These are phyloP conservation scores for Esox niger DNA, from an alignment of 2,113 vertebrate genomes.

Conservation along the genomic window DNA sequence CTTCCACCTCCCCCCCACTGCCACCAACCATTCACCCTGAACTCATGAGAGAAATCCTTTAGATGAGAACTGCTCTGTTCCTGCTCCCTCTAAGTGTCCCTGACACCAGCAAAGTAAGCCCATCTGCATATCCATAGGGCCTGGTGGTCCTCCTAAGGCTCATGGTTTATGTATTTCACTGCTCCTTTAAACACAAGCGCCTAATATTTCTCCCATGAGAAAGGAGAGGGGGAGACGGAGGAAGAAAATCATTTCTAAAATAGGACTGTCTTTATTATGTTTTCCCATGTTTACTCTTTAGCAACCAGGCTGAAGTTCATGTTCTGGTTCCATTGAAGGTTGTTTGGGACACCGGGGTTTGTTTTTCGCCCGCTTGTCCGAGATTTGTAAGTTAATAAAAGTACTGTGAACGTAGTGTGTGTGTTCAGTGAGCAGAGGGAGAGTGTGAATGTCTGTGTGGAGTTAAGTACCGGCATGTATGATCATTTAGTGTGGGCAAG, in stretches of 20 bases:
- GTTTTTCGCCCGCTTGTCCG: conserved; percentile 26
- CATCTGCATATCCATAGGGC: conserved; percentile 99
- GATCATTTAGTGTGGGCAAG: no score
- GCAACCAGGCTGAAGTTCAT: conserved; percentile 52
- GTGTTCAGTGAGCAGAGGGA: not conserved
- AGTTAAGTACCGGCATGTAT: not conserved
- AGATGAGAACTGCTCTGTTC: conserved; percentile 68
- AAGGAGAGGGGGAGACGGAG: conserved; percentile 29
- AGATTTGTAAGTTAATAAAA: not conserved
- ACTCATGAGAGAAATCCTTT: conserved; percentile 68
- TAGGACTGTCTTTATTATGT: conserved; percentile 62
- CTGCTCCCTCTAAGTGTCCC: conserved; percentile 76
- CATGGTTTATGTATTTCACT: conserved; percentile 99
- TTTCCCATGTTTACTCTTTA: conserved; percentile 49
- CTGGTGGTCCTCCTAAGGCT: conserved; percentile 88
- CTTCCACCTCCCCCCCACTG: not conserved
- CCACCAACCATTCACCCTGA: conserved; percentile 38
- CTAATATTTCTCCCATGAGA: conserved; percentile 74
- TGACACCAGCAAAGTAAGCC: conserved; percentile 95
- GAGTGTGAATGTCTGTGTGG: not conserved
- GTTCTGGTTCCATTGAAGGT: conserved; percentile 57
- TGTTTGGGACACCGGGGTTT: conserved; percentile 52
- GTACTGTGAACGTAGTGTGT: not conserved
- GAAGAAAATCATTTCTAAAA: conserved; percentile 22
- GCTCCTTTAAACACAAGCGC: conserved; percentile 94